Base-by-base conservation (phyloP, 1,140 invertebrate species). In the Drosophila saltans region DNA sequence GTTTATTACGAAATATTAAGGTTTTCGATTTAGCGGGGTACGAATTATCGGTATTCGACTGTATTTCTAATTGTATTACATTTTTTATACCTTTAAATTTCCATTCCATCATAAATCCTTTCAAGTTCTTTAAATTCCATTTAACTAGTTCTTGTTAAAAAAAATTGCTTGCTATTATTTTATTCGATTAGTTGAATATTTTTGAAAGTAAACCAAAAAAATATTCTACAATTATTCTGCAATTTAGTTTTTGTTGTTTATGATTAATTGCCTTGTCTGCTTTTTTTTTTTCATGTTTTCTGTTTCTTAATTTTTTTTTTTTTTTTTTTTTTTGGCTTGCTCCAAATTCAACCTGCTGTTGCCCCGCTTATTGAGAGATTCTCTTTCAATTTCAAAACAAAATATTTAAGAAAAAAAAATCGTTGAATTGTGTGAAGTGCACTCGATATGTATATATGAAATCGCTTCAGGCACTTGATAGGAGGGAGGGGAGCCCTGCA, bases 181-280 rank as follows among this genome's bases (percentile, higher is more conserved):
- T 7, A 26, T 21, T 26, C 39, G 9, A 11, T 52, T 24, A 52
- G 24, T 26, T 52, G 8, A 26, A 76, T 69, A 62, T 79, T 76
- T 76, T 76, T 76, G 74, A 80, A 79, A 79, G 77, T 79, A 72
- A 79, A 10, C 3, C 33, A 77, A 86, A 16, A 16, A 16, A 70
- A 67, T 82, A 75, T 80, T 79, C 72, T 79, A 70, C 58, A 86
- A 73, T 79, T 86, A 86, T 80, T 85, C 72, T 70, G 82, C 83
- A 80, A 88, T 84, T 80, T 66, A 80, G 89, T 84, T 80, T 66
- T 72, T 71, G 2, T 80, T 66, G 68, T 71, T n/a, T 52, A 75
- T 88, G 83, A 88, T 88, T 80, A 84, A 88, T 76, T 80, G 82
- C 75, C 60, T 74, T 64, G 56, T 60, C n/a, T 52, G 21, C 26